Evolutionary conservation across 2,797 vertebrate genomes (phyloP), one percentile per base, ranked within the genome.

Genomic region (Microcaecilia unicolor): DNA sequence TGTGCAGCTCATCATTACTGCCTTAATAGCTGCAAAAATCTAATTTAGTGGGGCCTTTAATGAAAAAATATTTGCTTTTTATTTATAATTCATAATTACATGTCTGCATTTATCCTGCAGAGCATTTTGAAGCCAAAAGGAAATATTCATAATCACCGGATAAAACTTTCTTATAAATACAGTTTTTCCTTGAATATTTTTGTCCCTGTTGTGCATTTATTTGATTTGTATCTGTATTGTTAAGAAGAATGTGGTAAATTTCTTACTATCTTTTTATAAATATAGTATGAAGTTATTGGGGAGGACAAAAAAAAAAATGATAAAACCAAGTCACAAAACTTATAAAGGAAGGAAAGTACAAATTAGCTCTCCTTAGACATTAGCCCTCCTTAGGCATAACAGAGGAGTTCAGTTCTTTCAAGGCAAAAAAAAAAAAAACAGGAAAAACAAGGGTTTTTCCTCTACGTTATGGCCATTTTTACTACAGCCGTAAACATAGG

Each of bases 151-250:
- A 38, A 3, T 10, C 27, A 7, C 24, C 17, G 34, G 6, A 28
- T 23, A 15, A 25, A 26, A 11, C 27, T 23, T 16, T 31, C 15
- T 25, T 22, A 44, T 26, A 28, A 4, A 40, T 17, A n/a, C 31
- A 20, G 17, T 11, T 39, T 44, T 33, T 27, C 10, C 14, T 12
- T 34, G 26, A 17, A 54, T 18, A 13, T 41, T 48, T 20, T 47
- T 41, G 4, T n/a, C 25, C 6, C 30, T n/a, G 6, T 13, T 41
- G 10, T 18, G 38, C 26, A 55, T 44, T 27, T 18, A n/a, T 44
- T 35, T 28, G 36, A 3, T 9, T 5, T 19, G 29, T n/a, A 21
- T 4, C 12, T 42, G 14, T 34, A 6, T 16, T 18, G 5, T 10
- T 11, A 26, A 6, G 4, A 26, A n/a, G n/a, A n/a, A n/a, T n/a